Conservation (phyloP, 2,113 vertebrate genomes). For the Clarias magur region DNA sequence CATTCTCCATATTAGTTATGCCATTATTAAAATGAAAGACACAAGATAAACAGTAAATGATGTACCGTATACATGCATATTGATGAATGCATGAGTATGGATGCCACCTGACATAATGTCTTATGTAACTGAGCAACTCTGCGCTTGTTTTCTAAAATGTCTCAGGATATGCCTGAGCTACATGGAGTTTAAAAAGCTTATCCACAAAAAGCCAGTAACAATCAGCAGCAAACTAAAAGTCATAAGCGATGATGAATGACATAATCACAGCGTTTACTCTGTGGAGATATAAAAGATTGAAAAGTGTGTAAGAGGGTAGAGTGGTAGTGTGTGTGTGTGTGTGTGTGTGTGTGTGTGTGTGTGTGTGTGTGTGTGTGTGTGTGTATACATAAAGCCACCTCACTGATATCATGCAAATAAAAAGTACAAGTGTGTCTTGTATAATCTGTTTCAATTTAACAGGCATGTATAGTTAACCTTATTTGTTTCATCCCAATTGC, state of each 20-base stretch:
- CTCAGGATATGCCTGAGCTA: not conserved
- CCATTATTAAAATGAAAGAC: not conserved
- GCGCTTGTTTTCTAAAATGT: not conserved
- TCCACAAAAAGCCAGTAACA: slow-evolving; percentile 15
- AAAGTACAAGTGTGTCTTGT: not conserved
- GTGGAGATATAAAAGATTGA: not conserved
- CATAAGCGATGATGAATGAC: not conserved
- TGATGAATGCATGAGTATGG: not conserved
- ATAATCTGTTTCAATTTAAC: not conserved
- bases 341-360: not conserved
- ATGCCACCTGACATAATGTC: not conserved
- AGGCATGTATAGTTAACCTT: not conserved
- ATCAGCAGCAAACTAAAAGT: not conserved
- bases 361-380: not conserved
- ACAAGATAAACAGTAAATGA: not conserved
- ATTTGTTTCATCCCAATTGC: not conserved
- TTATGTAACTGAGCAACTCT: not conserved
- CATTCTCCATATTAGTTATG: not conserved
- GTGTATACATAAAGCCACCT: not conserved
- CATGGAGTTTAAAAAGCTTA: not conserved
- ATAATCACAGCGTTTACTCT: not conserved
- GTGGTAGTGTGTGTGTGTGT: not conserved
- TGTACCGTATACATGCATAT: not conserved
- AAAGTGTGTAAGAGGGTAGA: not conserved
- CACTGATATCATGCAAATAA: not conserved